phyloP scores from a whole-genome alignment of 2,113 vertebrate species.

The Oreotragus oreotragus region DNA sequence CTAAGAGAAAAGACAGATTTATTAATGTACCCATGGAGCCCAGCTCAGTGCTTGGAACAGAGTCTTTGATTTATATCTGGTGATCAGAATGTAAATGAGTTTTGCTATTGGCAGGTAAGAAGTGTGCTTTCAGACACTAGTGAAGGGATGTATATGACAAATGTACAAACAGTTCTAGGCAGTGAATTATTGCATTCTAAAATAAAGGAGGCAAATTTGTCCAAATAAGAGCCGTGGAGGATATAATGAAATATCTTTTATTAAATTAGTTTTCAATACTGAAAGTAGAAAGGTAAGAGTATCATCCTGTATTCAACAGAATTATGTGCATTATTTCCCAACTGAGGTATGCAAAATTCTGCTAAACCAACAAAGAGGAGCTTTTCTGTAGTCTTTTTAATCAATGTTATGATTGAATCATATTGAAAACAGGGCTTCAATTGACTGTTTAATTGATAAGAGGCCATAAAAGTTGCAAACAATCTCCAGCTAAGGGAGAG shows the following conservation, averaged over 20 bases:
- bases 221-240: not conserved
- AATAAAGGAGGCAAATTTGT: not conserved
- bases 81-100: not conserved
- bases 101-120: not conserved
- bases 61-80: not conserved
- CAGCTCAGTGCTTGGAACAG: not conserved
- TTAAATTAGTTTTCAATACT: not conserved
- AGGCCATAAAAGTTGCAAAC: not conserved
- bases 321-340: not conserved
- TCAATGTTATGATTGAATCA: constrained; percentile 40
- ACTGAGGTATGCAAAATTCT: not conserved
- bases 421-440: not conserved
- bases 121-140: not conserved
- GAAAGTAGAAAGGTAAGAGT: not conserved
- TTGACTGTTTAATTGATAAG: constrained; percentile 37
- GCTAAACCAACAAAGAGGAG: not conserved
- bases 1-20: not conserved
- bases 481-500: not conserved
- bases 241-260: not conserved
- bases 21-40: not conserved
- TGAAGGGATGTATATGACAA: not conserved
- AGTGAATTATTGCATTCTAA: not conserved
- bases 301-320: not conserved
- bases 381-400: constrained; percentile 2
- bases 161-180: not conserved